Evolutionary conservation across 2,888 invertebrate genomes (phyloP), one percentile per base, ranked within the genome.

Genomic region (Ctenicera cuprea): DNA sequence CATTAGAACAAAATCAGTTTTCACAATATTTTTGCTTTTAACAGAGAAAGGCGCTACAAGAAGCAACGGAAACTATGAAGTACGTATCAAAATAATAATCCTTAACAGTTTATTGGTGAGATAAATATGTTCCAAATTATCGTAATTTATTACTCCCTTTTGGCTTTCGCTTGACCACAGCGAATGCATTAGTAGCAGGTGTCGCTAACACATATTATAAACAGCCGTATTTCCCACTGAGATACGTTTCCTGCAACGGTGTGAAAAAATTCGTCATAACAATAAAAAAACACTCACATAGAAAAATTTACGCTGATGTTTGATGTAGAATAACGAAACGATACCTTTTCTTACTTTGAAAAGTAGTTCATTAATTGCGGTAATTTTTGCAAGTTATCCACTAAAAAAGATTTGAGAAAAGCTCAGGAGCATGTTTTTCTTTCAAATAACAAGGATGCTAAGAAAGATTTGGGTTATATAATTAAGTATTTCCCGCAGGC

Each of bases 111-210:
- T 69, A 69, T 69, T 37, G 69, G 62, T 45, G 16, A 62, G 33
- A 59, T 75, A 75, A 77, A 75, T 73, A 72, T 68, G 72, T 74
- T 76, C 72, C 70, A 74, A 76, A 78, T 78, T 78, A 76, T 74
- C 63, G 73, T 73, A 76, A 78, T 78, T 76, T 78, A 78, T 78
- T 74, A 67, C 62, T 61, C 72, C 71, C 74, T 72, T 74, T 76
- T 71, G 75, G 75, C 74, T 76, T 63, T 78, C 71, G 74, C 73
- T 75, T 75, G 74, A 75, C 78, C 76, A 71, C 78, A 76, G 70
- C 71, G 66, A 77, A 78, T 74, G 75, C 78, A 78, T 78, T 78
- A 78, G 76, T 59, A 73, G 77, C 78, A 78, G 77, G 78, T 78
- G 78, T 73, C 67, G 74, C 73, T 43, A 65, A 43, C 76, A 65